Percentiles rank a stretch among this genome's conserved stretches.
These are phyloP conservation scores for Sesia apiformis DNA, from an alignment of 2,888 invertebrate species.

Conservation along the genomic window DNA sequence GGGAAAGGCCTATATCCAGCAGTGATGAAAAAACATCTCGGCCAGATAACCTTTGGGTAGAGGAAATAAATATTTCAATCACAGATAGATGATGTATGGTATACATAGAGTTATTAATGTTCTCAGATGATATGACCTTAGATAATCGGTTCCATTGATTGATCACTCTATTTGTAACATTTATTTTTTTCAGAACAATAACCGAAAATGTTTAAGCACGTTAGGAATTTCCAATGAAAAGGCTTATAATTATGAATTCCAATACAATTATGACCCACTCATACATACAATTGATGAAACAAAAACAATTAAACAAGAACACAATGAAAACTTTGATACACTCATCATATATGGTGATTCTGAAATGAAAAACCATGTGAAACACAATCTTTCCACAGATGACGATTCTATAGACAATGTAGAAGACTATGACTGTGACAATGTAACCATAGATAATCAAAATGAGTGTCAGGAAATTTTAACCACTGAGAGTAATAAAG, in stretches of 20 bases:
- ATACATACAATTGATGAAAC: background rate
- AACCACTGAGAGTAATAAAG: too few species aligned
- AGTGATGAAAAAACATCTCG: too few species aligned
- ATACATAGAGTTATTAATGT: too few species aligned
- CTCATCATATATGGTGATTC: background rate
- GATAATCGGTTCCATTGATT: too few species aligned
- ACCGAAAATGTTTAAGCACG: constrained; percentile 9
- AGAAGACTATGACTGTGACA: background rate
- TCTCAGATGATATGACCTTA: too few species aligned
- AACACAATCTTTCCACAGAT: background rate
- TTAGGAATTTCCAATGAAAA: constrained; percentile 7
- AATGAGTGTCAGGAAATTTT: too few species aligned
- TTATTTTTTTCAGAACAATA: constrained; percentile 10
- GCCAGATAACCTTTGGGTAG: too few species aligned
- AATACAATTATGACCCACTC: constrained; percentile 9
- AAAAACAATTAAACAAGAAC: constrained; percentile 1
- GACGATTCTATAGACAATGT: background rate
- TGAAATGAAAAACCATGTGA: background rate
- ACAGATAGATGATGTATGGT: too few species aligned
- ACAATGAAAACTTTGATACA: background rate
- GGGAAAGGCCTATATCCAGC: too few species aligned
- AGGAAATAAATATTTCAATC: too few species aligned
- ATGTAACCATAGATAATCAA: background rate
- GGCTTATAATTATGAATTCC: constrained; percentile 10
- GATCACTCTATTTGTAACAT: too few species aligned